Evolutionary conservation across 1,140 invertebrate genomes (phyloP), one percentile per base, ranked within the genome.

Genomic region (Diuraphis noxia): DNA sequence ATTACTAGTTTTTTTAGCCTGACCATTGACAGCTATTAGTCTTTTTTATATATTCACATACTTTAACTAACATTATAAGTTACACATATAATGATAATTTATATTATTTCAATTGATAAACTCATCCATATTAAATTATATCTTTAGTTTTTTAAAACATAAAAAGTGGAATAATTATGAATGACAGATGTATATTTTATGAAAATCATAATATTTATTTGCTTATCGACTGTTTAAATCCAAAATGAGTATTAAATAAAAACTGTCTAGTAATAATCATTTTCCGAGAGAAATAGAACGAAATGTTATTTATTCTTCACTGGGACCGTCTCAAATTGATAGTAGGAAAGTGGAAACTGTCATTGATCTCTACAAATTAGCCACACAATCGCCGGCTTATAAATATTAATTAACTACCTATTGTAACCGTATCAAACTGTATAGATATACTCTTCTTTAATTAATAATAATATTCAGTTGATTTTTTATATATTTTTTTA

Each of bases 301-400:
- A 87, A 52, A 87, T 87, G 1, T 3, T 85, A 38, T 8, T 87
- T 56, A 38, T 56, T 87, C 17, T 38, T 56, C 25, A 25, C 9
- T 56, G 2, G 56, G 43, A 38, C 49, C 85, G 85, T 87, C 85
- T 87, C 85, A 56, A 87, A 87, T 87, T n/a, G 85, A 46, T 38
- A 10, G 34, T 38, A 87, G 85, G 85, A 87, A 87, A 87, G 85
- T 87, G 49, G 85, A 87, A 87, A 87, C 46, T 56, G 23, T 87
- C 85, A 87, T 87, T 40, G 85, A 87, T 87, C 85, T 87, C 85
- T 87, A 87, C 13, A 52, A 87, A 87, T 87, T 87, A 87, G 85
- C 85, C 23, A 87, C 85, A 87, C 85, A 87, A 38, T 56, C 85
- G 25, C 34, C 23, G 30, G 3, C 34, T 87, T 5, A 56, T 52